Conservation (phyloP, 2,888 invertebrate species). For the Chrysotoxum bicinctum region DNA sequence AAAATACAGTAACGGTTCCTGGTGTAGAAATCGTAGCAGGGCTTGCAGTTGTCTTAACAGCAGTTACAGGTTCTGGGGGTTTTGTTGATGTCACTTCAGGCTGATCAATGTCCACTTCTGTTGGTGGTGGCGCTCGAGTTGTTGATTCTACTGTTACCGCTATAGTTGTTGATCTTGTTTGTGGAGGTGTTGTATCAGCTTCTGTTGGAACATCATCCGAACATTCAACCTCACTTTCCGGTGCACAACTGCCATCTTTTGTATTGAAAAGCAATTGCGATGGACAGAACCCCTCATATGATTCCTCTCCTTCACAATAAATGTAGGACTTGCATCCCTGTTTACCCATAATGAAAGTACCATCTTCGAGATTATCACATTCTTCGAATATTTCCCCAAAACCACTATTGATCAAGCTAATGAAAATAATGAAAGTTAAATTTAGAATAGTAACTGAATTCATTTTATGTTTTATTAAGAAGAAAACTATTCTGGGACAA, state of each 20-base stretch:
- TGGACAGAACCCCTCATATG: slow-evolving; percentile 75
- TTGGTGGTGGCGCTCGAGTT: background rate
- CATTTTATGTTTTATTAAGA: slow-evolving; percentile 10
- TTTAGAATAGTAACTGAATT: background rate
- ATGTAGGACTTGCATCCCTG: slow-evolving; percentile 76
- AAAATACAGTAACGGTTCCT: background rate
- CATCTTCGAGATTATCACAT: slow-evolving; percentile 25
- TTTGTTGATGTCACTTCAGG: slow-evolving; percentile 2
- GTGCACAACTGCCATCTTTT: slow-evolving; percentile 76
- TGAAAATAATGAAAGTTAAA: background rate
- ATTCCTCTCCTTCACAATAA: slow-evolving; percentile 76
- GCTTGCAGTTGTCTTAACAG: slow-evolving; percentile 21
- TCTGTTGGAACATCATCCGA: slow-evolving; percentile 19
- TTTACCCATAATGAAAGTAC: slow-evolving; percentile 62
- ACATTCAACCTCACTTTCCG: slow-evolving; percentile 74
- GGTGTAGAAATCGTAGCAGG: background rate
- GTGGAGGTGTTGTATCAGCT: slow-evolving; percentile 61
- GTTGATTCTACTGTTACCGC: background rate
- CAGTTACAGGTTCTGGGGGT: background rate
- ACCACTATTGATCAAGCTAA: background rate
- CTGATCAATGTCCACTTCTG: background rate
- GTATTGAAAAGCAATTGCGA: slow-evolving; percentile 74
- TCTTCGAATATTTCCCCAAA: slow-evolving; percentile 15
- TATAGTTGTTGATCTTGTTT: background rate
- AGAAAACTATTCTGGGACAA: slow-evolving; percentile 26